Conservation (phyloP, 1,140 invertebrate genomes). For the Globodera rostochiensis region DNA sequence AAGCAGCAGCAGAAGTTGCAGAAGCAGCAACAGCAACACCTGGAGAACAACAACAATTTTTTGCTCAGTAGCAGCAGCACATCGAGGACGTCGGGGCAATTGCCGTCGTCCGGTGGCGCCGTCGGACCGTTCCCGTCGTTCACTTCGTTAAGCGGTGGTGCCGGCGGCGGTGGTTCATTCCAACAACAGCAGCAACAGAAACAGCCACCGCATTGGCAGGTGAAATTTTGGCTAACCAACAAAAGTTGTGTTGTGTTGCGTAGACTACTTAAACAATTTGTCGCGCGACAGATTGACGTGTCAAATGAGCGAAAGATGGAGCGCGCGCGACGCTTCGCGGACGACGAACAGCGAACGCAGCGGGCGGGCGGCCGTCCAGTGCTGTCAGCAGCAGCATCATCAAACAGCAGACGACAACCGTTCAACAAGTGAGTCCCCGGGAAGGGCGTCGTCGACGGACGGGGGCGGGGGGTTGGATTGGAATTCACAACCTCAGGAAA, state of each 20-base stretch:
- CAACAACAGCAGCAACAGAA: not conserved
- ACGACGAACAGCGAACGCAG: conserved; percentile 20
- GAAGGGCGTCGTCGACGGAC: too few relatives aligned
- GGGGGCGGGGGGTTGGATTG: too few relatives aligned
- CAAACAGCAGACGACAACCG: conserved; percentile 10
- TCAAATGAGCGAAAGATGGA: conserved; percentile 37
- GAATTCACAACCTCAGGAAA: too few relatives aligned
- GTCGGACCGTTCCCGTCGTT: conserved; percentile 13
- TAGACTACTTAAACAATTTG: not conserved
- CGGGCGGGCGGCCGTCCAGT: not conserved
- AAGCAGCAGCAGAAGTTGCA: conserved; percentile 40
- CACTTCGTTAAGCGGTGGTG: conserved; percentile 10
- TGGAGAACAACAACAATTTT: conserved; percentile 1
- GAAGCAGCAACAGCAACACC: conserved; percentile 21
- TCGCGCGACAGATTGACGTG: conserved; percentile 13
- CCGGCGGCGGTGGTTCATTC: not conserved
- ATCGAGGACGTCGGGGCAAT: too few relatives aligned
- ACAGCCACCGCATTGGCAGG: conserved; percentile 21
- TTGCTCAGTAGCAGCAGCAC: too few relatives aligned
- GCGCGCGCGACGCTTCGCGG: conserved; percentile 39
- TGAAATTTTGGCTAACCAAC: not conserved
- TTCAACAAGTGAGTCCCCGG: not conserved
- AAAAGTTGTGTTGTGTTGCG: not conserved
- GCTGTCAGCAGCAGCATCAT: not conserved
- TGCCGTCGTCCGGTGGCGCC: not conserved